A percentile compares a stretch with the other conserved stretches of the same genome.
Conservation (phyloP, 1,140 invertebrate genomes). For the Nephotettix cincticeps region DNA sequence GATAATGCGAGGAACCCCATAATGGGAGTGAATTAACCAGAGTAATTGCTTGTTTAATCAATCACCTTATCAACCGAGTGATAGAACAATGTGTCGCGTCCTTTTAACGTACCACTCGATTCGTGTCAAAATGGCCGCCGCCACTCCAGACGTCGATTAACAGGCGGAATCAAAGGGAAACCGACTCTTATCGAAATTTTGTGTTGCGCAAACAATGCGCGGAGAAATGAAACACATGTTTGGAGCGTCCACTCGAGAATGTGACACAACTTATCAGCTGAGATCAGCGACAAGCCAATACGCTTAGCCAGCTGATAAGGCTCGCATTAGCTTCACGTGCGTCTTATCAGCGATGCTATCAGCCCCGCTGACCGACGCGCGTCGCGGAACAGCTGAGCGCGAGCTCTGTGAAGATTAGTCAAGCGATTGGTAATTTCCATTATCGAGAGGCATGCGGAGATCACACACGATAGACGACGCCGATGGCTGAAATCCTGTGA, state of each 20-base stretch:
- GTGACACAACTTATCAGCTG: constrained; percentile 1
- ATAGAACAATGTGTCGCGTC: constrained; percentile 9
- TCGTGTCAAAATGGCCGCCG: constrained; percentile 14
- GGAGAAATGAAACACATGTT: constrained; percentile 7
- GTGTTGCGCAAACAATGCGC: not conserved
- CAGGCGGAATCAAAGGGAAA: not conserved
- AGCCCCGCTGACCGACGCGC: too few relatives aligned
- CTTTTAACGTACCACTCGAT: not conserved
- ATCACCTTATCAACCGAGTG: not conserved
- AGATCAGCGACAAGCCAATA: not conserved
- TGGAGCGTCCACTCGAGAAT: not conserved
- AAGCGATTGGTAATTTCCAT: too few relatives aligned
- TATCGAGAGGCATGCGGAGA: too few relatives aligned
- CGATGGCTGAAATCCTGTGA: too few relatives aligned
- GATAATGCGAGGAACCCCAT: too few relatives aligned
- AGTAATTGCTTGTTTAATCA: constrained; percentile 17
- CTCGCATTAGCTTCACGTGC: not conserved
- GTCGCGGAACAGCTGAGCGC: too few relatives aligned
- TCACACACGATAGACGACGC: too few relatives aligned
- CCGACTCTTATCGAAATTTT: not conserved
- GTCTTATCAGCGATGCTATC: too few relatives aligned
- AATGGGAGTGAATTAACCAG: too few relatives aligned
- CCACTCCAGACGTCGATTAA: not conserved
- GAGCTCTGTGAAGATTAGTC: too few relatives aligned
- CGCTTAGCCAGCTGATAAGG: constrained; percentile 3